Conservation (phyloP, 2,797 vertebrate genomes). For the Microctenopoma steveboyesi region DNA sequence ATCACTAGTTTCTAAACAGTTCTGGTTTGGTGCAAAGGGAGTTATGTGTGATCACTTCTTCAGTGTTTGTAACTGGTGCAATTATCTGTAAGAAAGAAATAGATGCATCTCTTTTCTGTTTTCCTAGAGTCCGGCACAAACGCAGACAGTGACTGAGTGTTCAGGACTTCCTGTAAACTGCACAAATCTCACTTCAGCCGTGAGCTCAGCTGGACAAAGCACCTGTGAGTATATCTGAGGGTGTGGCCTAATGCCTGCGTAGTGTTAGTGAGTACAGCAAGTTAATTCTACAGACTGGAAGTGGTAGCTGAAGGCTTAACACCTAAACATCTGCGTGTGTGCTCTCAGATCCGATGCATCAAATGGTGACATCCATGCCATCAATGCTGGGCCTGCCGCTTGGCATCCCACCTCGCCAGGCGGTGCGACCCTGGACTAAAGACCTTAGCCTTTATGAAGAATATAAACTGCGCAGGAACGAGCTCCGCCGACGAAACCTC, state of each 20-base stretch:
- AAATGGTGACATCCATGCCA: conserved; percentile 9
- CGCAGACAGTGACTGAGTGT: conserved; percentile 26
- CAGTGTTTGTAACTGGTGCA: too few species aligned
- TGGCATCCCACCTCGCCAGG: conserved; percentile 44
- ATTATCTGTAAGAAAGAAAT: background rate
- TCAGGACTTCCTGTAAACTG: conserved; percentile 15
- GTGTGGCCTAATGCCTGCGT: background rate
- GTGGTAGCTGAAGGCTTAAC: background rate
- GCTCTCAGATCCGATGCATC: conserved; percentile 44
- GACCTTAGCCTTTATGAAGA: conserved; percentile 82
- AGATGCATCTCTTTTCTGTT: background rate
- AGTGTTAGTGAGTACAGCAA: background rate
- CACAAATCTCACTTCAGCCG: conserved; percentile 20
- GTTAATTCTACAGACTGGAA: too few species aligned
- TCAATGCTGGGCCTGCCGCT: conserved; percentile 30
- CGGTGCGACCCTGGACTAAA: conserved; percentile 72
- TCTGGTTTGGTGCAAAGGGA: too few species aligned
- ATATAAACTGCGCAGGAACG: conserved; percentile 79
- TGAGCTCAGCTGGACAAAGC: conserved; percentile 37
- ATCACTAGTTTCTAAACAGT: too few species aligned
- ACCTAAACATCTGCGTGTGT: background rate
- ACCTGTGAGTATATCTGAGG: conserved; percentile 58
- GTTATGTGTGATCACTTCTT: too few species aligned
- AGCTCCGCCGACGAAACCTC: conserved; percentile 77
- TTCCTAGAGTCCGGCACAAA: conserved; percentile 50